A percentile compares a stretch with the other conserved stretches of the same genome.
Conservation (phyloP, 2,888 invertebrate species). For the Steromphala cineraria region DNA sequence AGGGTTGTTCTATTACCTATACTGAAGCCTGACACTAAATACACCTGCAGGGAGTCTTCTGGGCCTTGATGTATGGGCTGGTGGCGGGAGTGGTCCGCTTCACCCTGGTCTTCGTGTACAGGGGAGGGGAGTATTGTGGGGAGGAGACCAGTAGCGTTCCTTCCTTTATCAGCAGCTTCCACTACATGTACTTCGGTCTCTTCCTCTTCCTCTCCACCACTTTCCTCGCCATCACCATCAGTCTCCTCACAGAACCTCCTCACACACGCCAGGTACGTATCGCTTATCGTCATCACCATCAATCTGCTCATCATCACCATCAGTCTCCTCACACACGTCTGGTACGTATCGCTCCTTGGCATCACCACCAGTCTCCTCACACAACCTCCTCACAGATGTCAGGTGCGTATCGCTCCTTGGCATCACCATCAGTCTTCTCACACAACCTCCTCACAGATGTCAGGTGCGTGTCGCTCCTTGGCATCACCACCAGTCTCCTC, state of each 20-base stretch:
- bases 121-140: conserved; percentile 56
- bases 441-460: conserved; percentile 74
- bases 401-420: too few species aligned
- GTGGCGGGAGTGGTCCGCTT: conserved; percentile 74
- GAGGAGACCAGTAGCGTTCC: conserved; percentile 45
- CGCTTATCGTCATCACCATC: too few species aligned
- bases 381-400: too few species aligned
- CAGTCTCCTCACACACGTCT: too few species aligned
- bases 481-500: too few species aligned
- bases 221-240: conserved; percentile 73
- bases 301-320: too few species aligned
- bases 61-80: conserved; percentile 75
- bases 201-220: conserved; percentile 76
- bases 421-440: too few species aligned
- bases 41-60: conserved; percentile 76
- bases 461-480: conserved; percentile 60
- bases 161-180: conserved; percentile 64
- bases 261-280: conserved; percentile 69
- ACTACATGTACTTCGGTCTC: conserved; percentile 77
- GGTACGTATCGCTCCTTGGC: too few species aligned
- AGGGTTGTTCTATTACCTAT: too few species aligned
- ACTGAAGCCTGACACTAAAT: too few species aligned
- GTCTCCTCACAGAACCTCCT: conserved; percentile 75
- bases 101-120: conserved; percentile 74
- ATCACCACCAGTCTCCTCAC: too few species aligned